These are phyloP conservation scores for Argyresthia albistria DNA, from an alignment of 2,888 invertebrate species.

Conservation along the genomic window DNA sequence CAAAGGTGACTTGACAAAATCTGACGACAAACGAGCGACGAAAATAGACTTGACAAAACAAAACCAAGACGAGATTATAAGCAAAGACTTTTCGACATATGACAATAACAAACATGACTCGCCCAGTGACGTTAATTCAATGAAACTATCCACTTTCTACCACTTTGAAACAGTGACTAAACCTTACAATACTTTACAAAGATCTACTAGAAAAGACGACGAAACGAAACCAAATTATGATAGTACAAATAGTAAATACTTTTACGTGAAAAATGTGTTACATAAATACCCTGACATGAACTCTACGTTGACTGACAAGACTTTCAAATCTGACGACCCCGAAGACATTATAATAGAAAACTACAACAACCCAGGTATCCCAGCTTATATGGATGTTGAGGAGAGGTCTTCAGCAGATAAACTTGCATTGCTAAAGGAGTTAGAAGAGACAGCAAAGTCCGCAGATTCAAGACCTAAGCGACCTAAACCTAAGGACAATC, in stretches of 20 bases:
- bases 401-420: conserved; percentile 44
- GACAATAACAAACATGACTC: conserved; percentile 20
- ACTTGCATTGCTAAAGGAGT: conserved; percentile 31
- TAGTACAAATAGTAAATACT: conserved; percentile 43
- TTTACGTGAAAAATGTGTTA: conserved; percentile 53
- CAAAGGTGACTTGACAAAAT: conserved; percentile 27
- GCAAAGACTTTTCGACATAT: conserved; percentile 49
- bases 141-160: conserved; percentile 56
- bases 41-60: conserved; percentile 3
- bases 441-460: conserved; percentile 22
- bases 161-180: conserved; percentile 53
- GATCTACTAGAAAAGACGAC: conserved; percentile 55
- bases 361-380: conserved; percentile 25
- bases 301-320: conserved; percentile 15
- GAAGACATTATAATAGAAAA: conserved; percentile 26
- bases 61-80: conserved; percentile 19
- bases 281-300: conserved; percentile 43
- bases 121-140: conserved; percentile 21
- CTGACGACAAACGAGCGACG: conserved; percentile 12
- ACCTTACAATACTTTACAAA: conserved; percentile 36
- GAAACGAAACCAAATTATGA: conserved; percentile 20
- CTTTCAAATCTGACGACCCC: conserved; percentile 13
- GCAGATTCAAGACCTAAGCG: conserved; percentile 19
- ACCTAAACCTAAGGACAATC: conserved; percentile 28
- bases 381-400: conserved; percentile 29